These are phyloP conservation scores for Ptilorrhoa leucosticta DNA, from an alignment of 2,113 vertebrate genomes.

Conservation along the genomic window DNA sequence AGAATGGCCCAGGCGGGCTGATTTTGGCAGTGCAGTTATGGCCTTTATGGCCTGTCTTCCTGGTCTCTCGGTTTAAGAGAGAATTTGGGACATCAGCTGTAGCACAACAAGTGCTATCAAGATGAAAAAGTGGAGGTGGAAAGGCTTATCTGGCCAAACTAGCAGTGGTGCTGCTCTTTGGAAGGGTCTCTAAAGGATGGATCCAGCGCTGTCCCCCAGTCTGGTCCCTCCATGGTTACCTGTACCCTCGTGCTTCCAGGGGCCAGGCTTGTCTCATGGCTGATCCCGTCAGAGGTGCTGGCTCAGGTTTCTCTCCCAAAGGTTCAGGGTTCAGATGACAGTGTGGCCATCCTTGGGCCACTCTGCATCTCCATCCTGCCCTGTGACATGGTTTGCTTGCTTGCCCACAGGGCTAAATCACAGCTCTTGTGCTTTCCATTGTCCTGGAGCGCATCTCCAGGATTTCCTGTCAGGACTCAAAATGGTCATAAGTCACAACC, in stretches of 20 bases:
- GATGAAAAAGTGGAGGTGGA: not conserved
- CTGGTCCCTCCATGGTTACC: not conserved
- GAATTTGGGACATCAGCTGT: not conserved
- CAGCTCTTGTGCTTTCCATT: not conserved
- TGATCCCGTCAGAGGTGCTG: accelerated
- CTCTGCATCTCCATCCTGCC: not conserved
- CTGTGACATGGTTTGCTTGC: accelerated
- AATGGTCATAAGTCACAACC: not conserved
- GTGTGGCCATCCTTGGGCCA: not conserved
- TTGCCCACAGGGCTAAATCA: not conserved
- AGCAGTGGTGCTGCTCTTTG: not conserved
- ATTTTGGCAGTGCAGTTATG: not conserved
- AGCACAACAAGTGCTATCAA: not conserved
- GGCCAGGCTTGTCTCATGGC: accelerated
- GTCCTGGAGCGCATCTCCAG: accelerated
- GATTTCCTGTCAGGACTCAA: not conserved
- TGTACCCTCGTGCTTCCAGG: accelerated
- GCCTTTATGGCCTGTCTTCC: not conserved
- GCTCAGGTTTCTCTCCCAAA: not conserved
- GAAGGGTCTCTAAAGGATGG: not conserved
- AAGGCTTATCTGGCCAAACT: not conserved
- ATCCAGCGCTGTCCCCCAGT: accelerated
- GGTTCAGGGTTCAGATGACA: not conserved
- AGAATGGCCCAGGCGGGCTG: accelerated
- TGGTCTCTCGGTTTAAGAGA: not conserved